Conservation (phyloP, 2,888 invertebrate genomes). For the Caenorhabditis macrosperma region DNA sequence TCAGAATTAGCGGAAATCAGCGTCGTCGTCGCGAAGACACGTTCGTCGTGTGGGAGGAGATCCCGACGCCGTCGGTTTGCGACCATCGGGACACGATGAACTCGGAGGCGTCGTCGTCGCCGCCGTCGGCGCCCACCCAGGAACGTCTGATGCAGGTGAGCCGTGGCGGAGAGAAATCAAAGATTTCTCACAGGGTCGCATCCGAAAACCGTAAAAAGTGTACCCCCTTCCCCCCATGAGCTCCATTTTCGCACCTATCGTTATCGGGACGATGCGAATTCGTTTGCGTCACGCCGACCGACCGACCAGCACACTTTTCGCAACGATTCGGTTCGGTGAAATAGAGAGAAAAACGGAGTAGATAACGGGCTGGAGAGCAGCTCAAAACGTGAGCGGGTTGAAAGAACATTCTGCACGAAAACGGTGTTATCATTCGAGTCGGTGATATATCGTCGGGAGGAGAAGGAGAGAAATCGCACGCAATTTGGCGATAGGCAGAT, state of each 20-base stretch:
- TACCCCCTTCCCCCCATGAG: background rate
- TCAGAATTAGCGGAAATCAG: slow-evolving; percentile 51
- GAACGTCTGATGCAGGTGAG: slow-evolving; percentile 67
- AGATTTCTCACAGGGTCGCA: slow-evolving; percentile 3
- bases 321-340: slow-evolving; percentile 27
- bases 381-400: slow-evolving; percentile 52
- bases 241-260: slow-evolving; percentile 26
- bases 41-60: slow-evolving; percentile 63
- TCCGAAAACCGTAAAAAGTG: slow-evolving; percentile 22
- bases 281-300: slow-evolving; percentile 30
- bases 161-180: slow-evolving; percentile 5
- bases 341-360: background rate
- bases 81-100: slow-evolving; percentile 63
- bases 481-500: background rate
- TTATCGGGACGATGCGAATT: background rate
- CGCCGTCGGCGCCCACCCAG: slow-evolving; percentile 62
- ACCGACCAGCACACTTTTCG: background rate
- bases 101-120: slow-evolving; percentile 45
- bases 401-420: slow-evolving; percentile 52
- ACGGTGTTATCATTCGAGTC: slow-evolving; percentile 13
- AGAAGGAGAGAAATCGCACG: slow-evolving; percentile 9
- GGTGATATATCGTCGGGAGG: background rate
- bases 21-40: slow-evolving; percentile 54
- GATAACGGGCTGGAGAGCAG: slow-evolving; percentile 19
- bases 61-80: slow-evolving; percentile 64